These are phyloP conservation scores for Mormyrus iriodes DNA, from an alignment of 2,113 vertebrate genomes.

Conservation along the genomic window DNA sequence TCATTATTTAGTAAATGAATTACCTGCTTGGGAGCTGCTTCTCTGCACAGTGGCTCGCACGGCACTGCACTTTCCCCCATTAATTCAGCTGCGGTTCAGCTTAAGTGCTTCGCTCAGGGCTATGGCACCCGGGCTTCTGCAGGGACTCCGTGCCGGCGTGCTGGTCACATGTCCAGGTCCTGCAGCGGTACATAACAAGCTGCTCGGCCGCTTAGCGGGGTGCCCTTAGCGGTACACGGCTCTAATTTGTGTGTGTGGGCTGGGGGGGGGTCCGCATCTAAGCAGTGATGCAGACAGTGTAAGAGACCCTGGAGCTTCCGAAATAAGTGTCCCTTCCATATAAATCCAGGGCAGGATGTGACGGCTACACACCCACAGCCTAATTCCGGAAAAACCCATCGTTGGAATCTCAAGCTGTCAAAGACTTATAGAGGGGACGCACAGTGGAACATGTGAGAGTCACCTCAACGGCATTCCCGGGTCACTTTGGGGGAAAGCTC, in stretches of 20 bases:
- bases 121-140: neutral
- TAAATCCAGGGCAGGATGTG: neutral
- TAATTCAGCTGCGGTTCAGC: neutral
- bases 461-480: neutral
- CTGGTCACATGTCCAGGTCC: neutral
- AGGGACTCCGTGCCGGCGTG: neutral
- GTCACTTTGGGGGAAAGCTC: neutral
- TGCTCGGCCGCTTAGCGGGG: neutral
- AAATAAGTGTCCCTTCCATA: neutral
- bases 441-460: neutral
- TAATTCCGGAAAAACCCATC: neutral
- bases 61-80: neutral
- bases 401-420: neutral
- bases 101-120: neutral
- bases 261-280: neutral
- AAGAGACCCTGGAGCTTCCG: neutral
- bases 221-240: neutral
- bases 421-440: neutral
- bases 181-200: neutral
- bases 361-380: neutral
- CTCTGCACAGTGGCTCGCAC: neutral
- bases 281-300: neutral
- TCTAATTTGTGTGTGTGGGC: neutral
- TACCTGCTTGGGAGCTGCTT: neutral
- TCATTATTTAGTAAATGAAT: constrained; percentile 5